phyloP scores from a whole-genome alignment of 35 echinoderm and acorn worm species.

The Eucidaris tribuloides region DNA sequence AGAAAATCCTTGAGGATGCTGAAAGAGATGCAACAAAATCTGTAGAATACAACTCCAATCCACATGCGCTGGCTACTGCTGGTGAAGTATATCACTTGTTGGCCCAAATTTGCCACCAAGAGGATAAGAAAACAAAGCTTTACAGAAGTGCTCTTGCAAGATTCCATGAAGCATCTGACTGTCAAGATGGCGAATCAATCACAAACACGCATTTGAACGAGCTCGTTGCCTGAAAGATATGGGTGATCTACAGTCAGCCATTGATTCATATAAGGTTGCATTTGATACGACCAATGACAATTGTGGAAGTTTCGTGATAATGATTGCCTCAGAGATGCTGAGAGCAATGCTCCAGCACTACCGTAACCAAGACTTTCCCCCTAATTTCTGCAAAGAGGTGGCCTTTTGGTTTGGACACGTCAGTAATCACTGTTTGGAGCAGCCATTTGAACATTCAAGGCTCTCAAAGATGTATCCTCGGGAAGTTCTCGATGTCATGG shows the following conservation, averaged over 20 bases:
- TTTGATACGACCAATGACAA: not conserved
- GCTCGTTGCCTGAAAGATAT: not conserved
- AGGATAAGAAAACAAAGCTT: not conserved
- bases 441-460: no score
- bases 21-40: not conserved
- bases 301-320: not conserved
- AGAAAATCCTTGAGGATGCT: not conserved
- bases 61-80: not conserved
- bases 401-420: no score
- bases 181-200: not conserved
- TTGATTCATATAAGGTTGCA: constrained; percentile 2
- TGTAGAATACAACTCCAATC: not conserved
- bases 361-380: no score
- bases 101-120: not conserved
- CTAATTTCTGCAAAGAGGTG: no score
- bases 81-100: not conserved
- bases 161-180: constrained; percentile 15
- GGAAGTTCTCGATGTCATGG: no score
- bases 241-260: not conserved
- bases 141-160: not conserved
- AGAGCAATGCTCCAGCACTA: no score
- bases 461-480: no score
- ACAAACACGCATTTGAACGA: not conserved
- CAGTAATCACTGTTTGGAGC: no score
- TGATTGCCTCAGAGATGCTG: not conserved